Evolutionary conservation across 2,888 invertebrate species (phyloP).

Genomic region (Spialia ferax): DNA sequence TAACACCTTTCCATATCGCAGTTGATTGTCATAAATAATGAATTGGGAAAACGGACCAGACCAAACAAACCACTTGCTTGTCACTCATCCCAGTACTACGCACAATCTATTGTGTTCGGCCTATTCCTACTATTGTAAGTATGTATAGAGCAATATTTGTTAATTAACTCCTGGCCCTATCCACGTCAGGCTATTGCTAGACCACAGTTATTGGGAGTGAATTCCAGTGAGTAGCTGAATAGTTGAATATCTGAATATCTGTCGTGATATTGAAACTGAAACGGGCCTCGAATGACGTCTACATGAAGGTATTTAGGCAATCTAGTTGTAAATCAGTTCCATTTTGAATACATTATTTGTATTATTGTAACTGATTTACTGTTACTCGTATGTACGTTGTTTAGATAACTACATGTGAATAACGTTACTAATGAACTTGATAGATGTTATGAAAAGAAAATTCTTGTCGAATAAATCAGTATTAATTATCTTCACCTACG

Average conservation of each 20-base stretch:
- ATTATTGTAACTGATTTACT: too few relatives aligned
- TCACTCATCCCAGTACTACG: not conserved
- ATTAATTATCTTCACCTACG: too few relatives aligned
- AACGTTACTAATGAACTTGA: too few relatives aligned
- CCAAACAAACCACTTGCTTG: not conserved
- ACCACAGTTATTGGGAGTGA: not conserved
- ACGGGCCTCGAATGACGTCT: not conserved
- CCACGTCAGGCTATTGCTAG: not conserved
- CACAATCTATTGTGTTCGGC: not conserved
- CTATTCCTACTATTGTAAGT: not conserved
- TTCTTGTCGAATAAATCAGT: too few relatives aligned
- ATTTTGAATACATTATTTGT: not conserved
- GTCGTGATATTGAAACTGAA: not conserved
- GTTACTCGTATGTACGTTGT: too few relatives aligned
- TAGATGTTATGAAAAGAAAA: too few relatives aligned
- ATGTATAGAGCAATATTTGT: not conserved
- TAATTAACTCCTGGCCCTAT: not conserved
- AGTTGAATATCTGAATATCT: not conserved
- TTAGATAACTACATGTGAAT: too few relatives aligned
- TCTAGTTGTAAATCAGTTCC: not conserved
- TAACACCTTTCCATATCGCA: not conserved
- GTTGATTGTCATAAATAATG: not conserved
- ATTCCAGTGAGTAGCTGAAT: conserved; percentile 1
- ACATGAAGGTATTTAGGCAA: conserved; percentile 1
- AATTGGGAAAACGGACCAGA: not conserved